These are phyloP conservation scores for Xylocampa areola DNA, from an alignment of 2,888 invertebrate genomes.

Conservation along the genomic window DNA sequence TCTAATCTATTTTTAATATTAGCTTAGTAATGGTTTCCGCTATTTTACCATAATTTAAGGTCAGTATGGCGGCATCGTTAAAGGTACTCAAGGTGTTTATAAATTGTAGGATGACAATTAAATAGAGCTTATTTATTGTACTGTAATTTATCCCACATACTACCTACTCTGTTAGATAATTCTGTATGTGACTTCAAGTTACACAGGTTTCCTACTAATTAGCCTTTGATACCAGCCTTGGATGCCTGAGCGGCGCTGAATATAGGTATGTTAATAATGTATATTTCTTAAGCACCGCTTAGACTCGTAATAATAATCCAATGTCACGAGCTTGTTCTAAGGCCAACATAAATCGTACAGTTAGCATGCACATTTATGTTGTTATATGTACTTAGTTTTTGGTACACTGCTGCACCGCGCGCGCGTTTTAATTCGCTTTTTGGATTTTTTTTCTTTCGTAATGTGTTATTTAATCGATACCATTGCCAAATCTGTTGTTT, in stretches of 20 bases:
- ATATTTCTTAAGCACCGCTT: too few relatives aligned
- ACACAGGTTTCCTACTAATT: conserved; percentile 23
- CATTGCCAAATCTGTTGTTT: too few relatives aligned
- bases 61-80: conserved; percentile 23
- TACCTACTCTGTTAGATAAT: conserved; percentile 4
- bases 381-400: too few relatives aligned
- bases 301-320: too few relatives aligned
- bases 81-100: conserved; percentile 44
- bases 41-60: conserved; percentile 51
- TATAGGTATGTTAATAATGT: neutral
- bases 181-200: conserved; percentile 21
- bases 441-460: too few relatives aligned
- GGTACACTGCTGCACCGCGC: too few relatives aligned
- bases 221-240: neutral
- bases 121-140: conserved; percentile 23
- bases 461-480: too few relatives aligned
- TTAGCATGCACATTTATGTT: too few relatives aligned
- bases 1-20: conserved; percentile 47
- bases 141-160: conserved; percentile 17
- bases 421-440: too few relatives aligned
- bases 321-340: too few relatives aligned
- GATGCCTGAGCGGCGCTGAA: neutral
- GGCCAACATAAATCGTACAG: too few relatives aligned
- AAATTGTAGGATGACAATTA: conserved; percentile 35
- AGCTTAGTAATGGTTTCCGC: conserved; percentile 41